Evolutionary conservation across 2,113 vertebrate genomes (phyloP).

Genomic region (Gasterosteus nipponicus): DNA sequence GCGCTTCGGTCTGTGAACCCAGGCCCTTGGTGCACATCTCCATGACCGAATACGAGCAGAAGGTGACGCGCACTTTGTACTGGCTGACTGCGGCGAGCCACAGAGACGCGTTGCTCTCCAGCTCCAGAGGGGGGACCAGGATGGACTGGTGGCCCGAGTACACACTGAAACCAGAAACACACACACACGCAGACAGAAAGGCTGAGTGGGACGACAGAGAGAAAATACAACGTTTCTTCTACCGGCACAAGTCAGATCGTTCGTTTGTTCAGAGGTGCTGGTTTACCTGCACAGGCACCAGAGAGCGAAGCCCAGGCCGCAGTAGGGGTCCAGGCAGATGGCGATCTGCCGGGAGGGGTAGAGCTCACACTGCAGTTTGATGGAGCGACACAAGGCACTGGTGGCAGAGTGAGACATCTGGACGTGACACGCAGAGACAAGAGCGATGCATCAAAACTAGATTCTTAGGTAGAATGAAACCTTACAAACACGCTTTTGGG

Average conservation of each 20-base stretch:
- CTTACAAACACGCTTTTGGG: background rate
- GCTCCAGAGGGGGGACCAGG: conserved; percentile 92
- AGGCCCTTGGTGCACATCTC: conserved; percentile 97
- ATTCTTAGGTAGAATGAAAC: background rate
- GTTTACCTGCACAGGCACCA: conserved; percentile 97
- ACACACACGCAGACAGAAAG: background rate
- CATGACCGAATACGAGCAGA: conserved; percentile 98
- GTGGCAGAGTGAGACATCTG: conserved; percentile 97
- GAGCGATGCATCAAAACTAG: background rate
- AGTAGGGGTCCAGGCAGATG: conserved; percentile 97
- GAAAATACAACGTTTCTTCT: background rate
- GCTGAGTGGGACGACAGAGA: background rate
- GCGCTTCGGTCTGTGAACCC: conserved; percentile 88
- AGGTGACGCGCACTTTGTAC: conserved; percentile 93
- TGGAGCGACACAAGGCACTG: conserved; percentile 96
- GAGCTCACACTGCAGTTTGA: conserved; percentile 97
- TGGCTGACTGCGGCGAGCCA: conserved; percentile 96
- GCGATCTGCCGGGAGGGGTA: conserved; percentile 96
- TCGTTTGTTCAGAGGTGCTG: conserved; percentile 1
- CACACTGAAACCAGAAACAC: conserved; percentile 69
- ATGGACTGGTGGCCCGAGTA: conserved; percentile 95
- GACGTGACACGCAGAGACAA: background rate
- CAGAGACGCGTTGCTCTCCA: conserved; percentile 93
- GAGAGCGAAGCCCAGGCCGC: conserved; percentile 95
- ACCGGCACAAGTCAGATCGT: too few relatives aligned